Evolutionary conservation across 2,113 vertebrate genomes (phyloP).

Genomic region (Lathamus discolor): DNA sequence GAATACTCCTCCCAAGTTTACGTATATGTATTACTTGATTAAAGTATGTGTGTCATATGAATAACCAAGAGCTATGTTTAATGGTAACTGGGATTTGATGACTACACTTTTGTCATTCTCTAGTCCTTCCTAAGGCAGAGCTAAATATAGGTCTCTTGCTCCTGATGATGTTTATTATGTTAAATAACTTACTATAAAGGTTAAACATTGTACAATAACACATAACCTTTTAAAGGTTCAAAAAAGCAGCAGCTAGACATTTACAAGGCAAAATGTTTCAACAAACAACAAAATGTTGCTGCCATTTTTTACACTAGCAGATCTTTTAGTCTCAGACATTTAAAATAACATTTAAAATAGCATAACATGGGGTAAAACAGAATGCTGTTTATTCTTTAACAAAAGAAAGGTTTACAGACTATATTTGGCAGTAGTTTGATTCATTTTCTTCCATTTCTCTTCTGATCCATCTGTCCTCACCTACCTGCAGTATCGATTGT

Average conservation of each 20-base stretch:
- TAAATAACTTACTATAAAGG: background rate
- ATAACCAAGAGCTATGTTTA: background rate
- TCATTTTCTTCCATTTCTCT: constrained; percentile 9
- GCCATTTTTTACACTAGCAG: background rate
- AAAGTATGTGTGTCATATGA: background rate
- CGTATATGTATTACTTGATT: background rate
- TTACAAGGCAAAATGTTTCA: background rate
- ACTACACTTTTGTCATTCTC: background rate
- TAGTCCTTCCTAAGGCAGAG: background rate
- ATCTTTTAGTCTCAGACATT: background rate
- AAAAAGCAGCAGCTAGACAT: background rate
- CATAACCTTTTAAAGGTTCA: background rate
- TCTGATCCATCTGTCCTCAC: background rate
- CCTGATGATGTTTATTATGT: background rate
- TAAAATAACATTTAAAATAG: background rate
- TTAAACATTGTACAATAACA: background rate
- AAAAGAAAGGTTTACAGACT: background rate
- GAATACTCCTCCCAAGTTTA: background rate
- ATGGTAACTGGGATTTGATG: background rate
- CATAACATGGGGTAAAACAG: rapidly evolving
- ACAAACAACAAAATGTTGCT: background rate
- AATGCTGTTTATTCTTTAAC: background rate
- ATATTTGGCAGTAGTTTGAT: background rate
- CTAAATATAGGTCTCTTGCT: background rate
- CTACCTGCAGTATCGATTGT: constrained; percentile 88